Conservation (phyloP, 37 sponge, comb jelly and placozoan genomes). For the Spongilla lacustris region DNA sequence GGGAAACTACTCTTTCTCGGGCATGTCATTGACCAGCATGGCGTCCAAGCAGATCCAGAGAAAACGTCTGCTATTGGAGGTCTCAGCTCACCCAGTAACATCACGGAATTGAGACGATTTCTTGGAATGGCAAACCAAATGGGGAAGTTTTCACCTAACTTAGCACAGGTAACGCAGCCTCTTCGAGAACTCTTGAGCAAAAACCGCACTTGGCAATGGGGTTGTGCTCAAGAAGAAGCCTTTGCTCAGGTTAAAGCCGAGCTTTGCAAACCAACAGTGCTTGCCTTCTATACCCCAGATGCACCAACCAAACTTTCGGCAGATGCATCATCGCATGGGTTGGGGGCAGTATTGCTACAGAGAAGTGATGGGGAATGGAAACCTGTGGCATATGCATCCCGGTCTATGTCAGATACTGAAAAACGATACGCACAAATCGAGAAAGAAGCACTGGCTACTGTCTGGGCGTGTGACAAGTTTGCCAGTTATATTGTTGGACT, state of each 20-base stretch:
- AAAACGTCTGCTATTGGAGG: slow-evolving; percentile 28
- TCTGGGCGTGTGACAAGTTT: slow-evolving; percentile 53
- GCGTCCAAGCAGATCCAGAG: slow-evolving; percentile 47
- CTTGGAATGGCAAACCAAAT: slow-evolving; percentile 67
- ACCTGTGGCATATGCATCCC: slow-evolving; percentile 27
- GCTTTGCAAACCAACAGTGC: slow-evolving; percentile 34
- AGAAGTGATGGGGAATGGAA: slow-evolving; percentile 1
- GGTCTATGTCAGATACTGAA: slow-evolving; percentile 47
- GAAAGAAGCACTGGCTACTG: slow-evolving; percentile 50
- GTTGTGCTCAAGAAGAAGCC: slow-evolving; percentile 34
- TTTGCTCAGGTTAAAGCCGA: slow-evolving; percentile 40
- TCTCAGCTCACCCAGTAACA: slow-evolving; percentile 17
- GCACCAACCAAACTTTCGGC: slow-evolving; percentile 40
- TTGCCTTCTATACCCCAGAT: slow-evolving; percentile 41
- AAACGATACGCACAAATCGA: slow-evolving; percentile 46
- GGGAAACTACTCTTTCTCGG: slow-evolving; percentile 7
- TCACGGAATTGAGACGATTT: slow-evolving; percentile 39
- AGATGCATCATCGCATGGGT: slow-evolving; percentile 33
- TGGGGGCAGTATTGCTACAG: slow-evolving; percentile 49
- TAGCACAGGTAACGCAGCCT: slow-evolving; percentile 49
- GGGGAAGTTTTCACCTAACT: slow-evolving; percentile 48
- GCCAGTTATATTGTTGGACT: slow-evolving; percentile 24
- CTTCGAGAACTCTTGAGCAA: slow-evolving; percentile 43
- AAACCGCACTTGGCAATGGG: slow-evolving; percentile 48
- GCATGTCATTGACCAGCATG: slow-evolving; percentile 30